Conservation (phyloP, 2,797 vertebrate species). For the Chrosomus eos region DNA sequence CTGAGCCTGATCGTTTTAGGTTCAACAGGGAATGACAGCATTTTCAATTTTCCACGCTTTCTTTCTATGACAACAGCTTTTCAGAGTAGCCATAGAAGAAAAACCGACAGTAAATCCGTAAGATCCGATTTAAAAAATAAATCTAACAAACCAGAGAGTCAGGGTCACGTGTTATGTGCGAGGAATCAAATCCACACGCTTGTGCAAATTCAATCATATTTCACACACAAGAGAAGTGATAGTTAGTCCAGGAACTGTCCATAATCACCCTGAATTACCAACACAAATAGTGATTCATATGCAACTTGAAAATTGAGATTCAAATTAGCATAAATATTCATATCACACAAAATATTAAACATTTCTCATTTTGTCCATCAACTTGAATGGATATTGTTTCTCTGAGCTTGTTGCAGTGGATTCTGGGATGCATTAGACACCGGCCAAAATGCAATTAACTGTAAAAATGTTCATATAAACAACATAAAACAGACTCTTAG, state of each 20-base stretch:
- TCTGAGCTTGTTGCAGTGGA: neutral
- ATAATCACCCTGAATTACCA: neutral
- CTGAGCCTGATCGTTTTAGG: neutral
- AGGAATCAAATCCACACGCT: neutral
- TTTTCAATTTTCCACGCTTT: neutral
- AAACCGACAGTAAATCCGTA: neutral
- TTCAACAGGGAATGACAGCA: neutral
- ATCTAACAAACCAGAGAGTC: neutral
- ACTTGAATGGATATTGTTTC: neutral
- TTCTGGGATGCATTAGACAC: neutral
- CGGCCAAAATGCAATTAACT: neutral
- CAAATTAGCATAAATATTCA: neutral
- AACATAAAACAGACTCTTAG: neutral
- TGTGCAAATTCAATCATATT: neutral
- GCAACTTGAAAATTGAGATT: neutral
- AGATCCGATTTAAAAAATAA: constrained; percentile 5
- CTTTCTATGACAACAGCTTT: neutral
- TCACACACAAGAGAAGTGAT: neutral
- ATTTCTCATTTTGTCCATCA: neutral
- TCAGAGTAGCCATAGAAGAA: neutral
- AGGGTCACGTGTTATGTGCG: neutral
- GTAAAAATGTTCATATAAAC: neutral
- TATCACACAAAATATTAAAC: neutral
- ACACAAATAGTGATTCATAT: neutral
- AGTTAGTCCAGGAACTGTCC: neutral